Base-by-base conservation (phyloP, 2,888 invertebrate genomes). In the Dasysyrphus albostriatus region DNA sequence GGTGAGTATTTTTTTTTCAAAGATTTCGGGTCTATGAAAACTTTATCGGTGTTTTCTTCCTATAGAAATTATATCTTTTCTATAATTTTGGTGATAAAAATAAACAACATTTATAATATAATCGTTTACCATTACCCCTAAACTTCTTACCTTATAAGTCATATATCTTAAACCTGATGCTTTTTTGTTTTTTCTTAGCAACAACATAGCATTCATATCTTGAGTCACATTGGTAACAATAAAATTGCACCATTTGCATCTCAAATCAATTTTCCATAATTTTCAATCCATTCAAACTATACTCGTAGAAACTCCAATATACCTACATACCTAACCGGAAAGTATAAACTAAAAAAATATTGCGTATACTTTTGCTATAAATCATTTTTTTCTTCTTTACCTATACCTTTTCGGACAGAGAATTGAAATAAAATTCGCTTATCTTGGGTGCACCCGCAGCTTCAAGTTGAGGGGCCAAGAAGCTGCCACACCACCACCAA, bases 241-340 rank as follows among this genome's bases (percentile, higher is more conserved):
- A 44, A 44, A 69, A 69, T 24, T 76, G 39, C 61, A 12, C 39
- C 73, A 84, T 76, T 76, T 85, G 84, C 76, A 85, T 73, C 32
- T 47, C 61, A 73, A 77, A 77, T 85, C 85, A 82, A 74, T 78
- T 85, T 74, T 58, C 77, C 74, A 76, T 84, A 80, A 79, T 58
- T 83, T 65, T 16, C 58, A 49, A 54, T 10, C 34, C 32, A 37
- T 42, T 5, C n/a, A 58, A 59, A 42, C 65, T 65, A 14, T 12
- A n/a, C n/a, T n/a, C n/a, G 1, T 3, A 10, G 24, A 24, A 10
- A 12, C 12, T 54, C 12, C 47, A 24, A 32, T 67, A 42, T n/a
- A 39, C 10, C 10, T 39, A 42, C 24, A 24, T 5, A 24, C 10
- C n/a, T 49, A 16, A 6, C 59, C 24, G 63, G 61, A 61, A 74